Evolutionary conservation across 2,888 invertebrate species (phyloP).

Genomic region (Metacarcinus magister): DNA sequence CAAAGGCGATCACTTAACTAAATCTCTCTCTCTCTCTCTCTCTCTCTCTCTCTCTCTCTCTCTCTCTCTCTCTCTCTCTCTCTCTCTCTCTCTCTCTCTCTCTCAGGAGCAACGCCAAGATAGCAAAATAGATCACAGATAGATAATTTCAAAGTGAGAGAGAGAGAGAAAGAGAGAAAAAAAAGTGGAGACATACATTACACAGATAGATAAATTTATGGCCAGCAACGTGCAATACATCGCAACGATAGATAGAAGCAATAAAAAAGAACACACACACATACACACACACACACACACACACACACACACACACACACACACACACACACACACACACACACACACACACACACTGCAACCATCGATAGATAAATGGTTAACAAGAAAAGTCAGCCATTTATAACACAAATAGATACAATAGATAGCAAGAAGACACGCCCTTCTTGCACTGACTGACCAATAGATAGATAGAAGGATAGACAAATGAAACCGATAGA

Average conservation of each 20-base stretch:
- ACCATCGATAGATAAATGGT: not conserved
- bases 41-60: too few relatives aligned
- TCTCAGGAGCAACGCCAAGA: not conserved
- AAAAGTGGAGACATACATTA: conserved; percentile 4
- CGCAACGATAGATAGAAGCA: not conserved
- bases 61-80: too few relatives aligned
- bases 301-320: conserved; percentile 46
- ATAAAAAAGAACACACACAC: not conserved
- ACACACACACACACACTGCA: conserved; percentile 17
- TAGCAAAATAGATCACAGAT: not conserved
- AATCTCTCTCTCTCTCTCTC: too few relatives aligned
- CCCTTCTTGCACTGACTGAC: not conserved
- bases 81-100: too few relatives aligned
- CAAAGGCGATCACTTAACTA: not conserved
- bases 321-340: conserved; percentile 47
- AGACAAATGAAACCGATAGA: not conserved
- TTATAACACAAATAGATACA: not conserved
- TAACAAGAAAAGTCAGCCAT: not conserved
- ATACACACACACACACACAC: not conserved
- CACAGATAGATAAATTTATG: conserved; percentile 6
- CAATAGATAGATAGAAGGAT: not conserved
- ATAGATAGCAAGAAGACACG: not conserved
- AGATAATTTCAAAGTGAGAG: not conserved
- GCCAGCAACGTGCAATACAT: not conserved
- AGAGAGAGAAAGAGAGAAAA: not conserved